Evolutionary conservation across 1,140 invertebrate genomes (phyloP), one percentile per base, ranked within the genome.

Genomic region (Copidosoma floridanum): DNA sequence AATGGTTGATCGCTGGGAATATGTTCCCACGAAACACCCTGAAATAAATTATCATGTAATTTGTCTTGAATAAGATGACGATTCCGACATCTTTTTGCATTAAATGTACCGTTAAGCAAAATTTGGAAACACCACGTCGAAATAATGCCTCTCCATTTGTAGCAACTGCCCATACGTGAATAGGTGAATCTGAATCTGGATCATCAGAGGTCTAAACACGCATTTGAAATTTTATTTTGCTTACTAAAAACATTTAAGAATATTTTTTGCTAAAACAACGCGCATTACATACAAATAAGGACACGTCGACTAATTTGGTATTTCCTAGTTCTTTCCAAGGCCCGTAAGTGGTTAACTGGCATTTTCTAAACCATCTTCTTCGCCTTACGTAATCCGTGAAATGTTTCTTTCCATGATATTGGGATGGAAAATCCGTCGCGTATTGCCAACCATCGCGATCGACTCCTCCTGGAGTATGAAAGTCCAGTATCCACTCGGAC

Each of bases 391-490:
- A 93, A 80, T 96, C 94, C 1, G 91, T 94, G 61, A 95, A 88
- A 54, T 89, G 83, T 75, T 94, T 94, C 65, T 89, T 86, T 0
- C 85, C 85, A 75, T 95, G 93, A 77, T 93, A 96, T 21, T 85
- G 85, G 0, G 88, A 85, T 6, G 92, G 92, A 76, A 95, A 96
- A 78, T 96, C 93, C 2, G 91, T 89, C 2, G 93, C 92, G 81
- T 96, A 96, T 74, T 96, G 94, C 94, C 94, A 97, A 2, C 94
- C 94, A 66, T 95, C 91, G 56, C 85, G 84, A 78, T 96, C 93
- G 1, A 92, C 90, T 1, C 93, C 93, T n/a, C 91, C 92, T 1
- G 89, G 88, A 29, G 90, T 88, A 73, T 90, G 88, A 73, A 91
- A 95, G 77, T 96, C 93, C 11, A 95, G 84, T 64, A 88, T 85